Evolutionary conservation across 2,113 vertebrate species (phyloP).

Genomic region (Spea bombifrons): DNA sequence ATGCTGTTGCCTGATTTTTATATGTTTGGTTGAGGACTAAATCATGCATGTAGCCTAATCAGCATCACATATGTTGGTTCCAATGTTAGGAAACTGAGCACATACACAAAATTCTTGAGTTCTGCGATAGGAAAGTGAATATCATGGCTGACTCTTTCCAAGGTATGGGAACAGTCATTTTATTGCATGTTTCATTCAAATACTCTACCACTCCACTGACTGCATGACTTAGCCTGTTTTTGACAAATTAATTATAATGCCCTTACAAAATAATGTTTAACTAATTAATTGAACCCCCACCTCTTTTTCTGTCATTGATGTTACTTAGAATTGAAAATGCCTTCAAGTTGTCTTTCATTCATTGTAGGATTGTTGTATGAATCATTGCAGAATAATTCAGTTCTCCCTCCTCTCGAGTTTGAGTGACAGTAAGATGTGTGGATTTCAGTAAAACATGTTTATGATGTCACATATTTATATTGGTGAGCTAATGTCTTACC

Average conservation of each 20-base stretch:
- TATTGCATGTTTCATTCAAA: neutral
- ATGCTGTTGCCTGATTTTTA: no score
- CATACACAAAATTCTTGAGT: no score
- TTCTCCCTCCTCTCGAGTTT: neutral
- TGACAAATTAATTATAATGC: neutral
- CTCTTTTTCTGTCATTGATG: neutral
- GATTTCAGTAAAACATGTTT: no score
- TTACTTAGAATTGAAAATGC: neutral
- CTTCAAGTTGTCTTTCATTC: slow-evolving; percentile 10
- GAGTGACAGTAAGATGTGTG: neutral
- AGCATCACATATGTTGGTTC: no score
- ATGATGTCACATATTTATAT: no score
- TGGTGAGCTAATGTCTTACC: no score
- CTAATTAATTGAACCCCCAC: neutral
- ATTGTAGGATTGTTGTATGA: slow-evolving; percentile 37
- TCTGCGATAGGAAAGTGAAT: no score
- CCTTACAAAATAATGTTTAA: neutral
- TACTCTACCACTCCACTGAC: neutral
- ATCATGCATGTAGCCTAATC: no score
- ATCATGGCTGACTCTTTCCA: no score
- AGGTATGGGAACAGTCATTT: no score
- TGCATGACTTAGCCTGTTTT: neutral
- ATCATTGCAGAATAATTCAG: neutral
- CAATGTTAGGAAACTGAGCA: no score
- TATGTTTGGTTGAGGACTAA: no score